Conservation (phyloP, 2,113 vertebrate species). For the Elgaria multicarinata region DNA sequence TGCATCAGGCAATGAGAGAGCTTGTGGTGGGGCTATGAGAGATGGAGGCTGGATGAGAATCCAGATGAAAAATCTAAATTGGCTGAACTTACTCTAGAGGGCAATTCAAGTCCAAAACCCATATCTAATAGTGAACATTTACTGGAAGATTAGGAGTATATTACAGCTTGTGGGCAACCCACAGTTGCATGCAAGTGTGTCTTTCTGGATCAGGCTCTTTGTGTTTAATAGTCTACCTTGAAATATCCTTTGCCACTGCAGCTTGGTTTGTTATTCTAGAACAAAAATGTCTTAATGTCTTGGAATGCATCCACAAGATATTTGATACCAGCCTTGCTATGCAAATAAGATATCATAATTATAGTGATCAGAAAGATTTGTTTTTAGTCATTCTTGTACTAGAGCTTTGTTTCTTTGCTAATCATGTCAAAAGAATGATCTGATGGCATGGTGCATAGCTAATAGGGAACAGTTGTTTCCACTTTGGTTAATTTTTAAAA, state of each 20-base stretch:
- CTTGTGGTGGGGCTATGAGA: not conserved
- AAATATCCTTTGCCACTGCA: not conserved
- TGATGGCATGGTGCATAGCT: conserved; percentile 2
- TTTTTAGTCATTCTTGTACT: conserved; percentile 20
- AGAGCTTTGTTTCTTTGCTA: conserved; percentile 23
- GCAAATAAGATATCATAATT: conserved; percentile 24
- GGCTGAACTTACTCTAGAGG: not conserved
- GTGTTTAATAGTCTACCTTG: not conserved
- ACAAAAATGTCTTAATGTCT: conserved; percentile 2
- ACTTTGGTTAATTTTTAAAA: conserved; percentile 34
- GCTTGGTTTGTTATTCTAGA: conserved; percentile 2
- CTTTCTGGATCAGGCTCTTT: not conserved
- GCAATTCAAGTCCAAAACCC: not conserved
- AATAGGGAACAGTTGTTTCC: conserved; percentile 18
- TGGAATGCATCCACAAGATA: conserved; percentile 39
- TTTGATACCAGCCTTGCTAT: conserved; percentile 19
- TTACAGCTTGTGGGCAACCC: not conserved
- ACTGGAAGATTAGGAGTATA: not conserved
- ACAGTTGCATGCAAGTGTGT: not conserved
- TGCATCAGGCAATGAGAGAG: too few relatives aligned
- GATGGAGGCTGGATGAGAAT: not conserved
- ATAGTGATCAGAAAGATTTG: conserved; percentile 39
- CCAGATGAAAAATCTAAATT: not conserved
- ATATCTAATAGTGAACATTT: not conserved
- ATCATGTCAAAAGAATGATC: conserved; percentile 44